Base-by-base conservation (phyloP, 2,888 invertebrate species). In the Capitulum mitella region DNA sequence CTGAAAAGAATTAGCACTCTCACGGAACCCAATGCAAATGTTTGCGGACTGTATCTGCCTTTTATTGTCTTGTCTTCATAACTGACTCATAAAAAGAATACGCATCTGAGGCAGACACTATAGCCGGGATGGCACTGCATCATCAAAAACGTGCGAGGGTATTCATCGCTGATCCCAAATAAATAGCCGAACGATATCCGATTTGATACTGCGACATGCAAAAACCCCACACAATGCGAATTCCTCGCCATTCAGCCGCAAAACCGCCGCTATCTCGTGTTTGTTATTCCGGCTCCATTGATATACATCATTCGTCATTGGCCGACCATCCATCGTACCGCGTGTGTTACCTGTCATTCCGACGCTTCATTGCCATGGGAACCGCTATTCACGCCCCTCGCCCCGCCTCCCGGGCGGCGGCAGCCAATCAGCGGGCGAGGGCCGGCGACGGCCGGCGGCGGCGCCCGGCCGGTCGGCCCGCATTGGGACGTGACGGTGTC, bases 301-400 rank as follows among this genome's bases (percentile, higher is more conserved):
- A 70, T 70, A 70, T 40, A 40, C 70, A 70, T 26, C 70, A 40
- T 70, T 70, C 70, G 70, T 70, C 70, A 70, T 70, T 70, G 70
- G 70, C 22, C 37, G 40, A 6, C 40, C 37, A 70, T 70, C 70
- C 37, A 70, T 70, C 70, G 37, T 40, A 8, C 26, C 70, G 70
- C 70, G 70, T 70, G 70, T 70, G 70, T 70, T 70, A 70, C 70
- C 70, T 70, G 70, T 70, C 70, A 70, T 70, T 70, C 40, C 40
- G 26, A 40, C 70, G 40, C 70, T 29, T 40, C 70, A 70, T 70
- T 70, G 70, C 70, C 70, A 70, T 70, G 70, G 70, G 70, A 70
- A 70, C 70, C 37, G 26, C 70, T 19, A 70, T 70, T 70, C 70
- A 70, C 70, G 70, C 70, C 70, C 70, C 37, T 70, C 70, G 70